Evolutionary conservation across 2,113 vertebrate species (phyloP), one percentile per base, ranked within the genome.

Genomic region (Nansenia antarctica): DNA sequence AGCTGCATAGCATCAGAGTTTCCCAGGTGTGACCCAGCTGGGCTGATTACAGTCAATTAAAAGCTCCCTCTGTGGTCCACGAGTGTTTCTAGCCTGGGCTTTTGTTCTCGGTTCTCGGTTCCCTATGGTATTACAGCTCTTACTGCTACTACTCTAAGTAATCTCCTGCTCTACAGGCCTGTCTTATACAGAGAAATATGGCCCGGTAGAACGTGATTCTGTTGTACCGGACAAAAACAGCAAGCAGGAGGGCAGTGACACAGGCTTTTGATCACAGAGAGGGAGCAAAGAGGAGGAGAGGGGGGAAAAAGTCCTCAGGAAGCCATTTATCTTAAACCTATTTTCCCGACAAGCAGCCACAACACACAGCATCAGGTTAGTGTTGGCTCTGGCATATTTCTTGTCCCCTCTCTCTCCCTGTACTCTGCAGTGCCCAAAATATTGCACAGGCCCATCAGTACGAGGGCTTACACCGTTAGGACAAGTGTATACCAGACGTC

Each of bases 41-140:
- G 45, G 79, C 54, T 54, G 69, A 73, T 76, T 31, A 79, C 47
- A 73, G 86, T 81, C 81, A 88, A 90, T 89, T 73, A 89, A 87
- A 88, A 87, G 77, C 83, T 82, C 76, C 72, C 72, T 0, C 26
- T 39, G 53, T 53, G 69, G 68, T 73, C 70, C 27, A 59, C 63
- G 35, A 62, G 29, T 27, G 5, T 57, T 31, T n/a, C 55, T 31
- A 31, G 71, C 65, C 65, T 78, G 45, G 20, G 62, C 81, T 88
- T 27, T 83, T 86, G 77, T 79, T 53, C 81, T 85, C n/a, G n/a
- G n/a, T n/a, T n/a, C n/a, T n/a, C n/a, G n/a, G n/a, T n/a, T n/a
- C n/a, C n/a, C n/a, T n/a, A n/a, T n/a, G n/a, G n/a, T n/a, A n/a
- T 85, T 82, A 84, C 74, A 80, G 73, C 73, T 75, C 31, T 65